These are phyloP conservation scores for Drosophila macrospina DNA, from an alignment of 2,888 invertebrate genomes.

Conservation along the genomic window DNA sequence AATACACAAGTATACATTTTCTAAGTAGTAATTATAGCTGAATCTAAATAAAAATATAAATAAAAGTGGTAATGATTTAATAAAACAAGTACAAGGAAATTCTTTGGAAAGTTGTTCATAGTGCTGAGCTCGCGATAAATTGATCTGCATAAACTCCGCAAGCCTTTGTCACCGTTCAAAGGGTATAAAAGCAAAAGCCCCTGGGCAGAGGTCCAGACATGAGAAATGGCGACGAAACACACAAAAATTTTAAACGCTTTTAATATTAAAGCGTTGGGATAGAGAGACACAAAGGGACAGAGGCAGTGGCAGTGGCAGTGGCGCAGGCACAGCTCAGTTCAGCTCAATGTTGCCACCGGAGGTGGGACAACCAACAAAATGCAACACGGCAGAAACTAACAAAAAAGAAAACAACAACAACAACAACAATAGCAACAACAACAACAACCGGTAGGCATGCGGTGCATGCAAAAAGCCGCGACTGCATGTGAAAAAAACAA, in stretches of 20 bases:
- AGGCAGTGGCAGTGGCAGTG: slow-evolving; percentile 3
- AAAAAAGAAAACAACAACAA: slow-evolving; percentile 32
- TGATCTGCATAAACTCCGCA: not conserved
- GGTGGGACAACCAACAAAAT: slow-evolving; percentile 54
- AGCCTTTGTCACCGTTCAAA: not conserved
- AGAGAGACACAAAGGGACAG: slow-evolving; percentile 40
- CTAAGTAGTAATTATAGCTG: no score
- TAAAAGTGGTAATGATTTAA: no score
- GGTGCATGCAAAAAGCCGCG: slow-evolving; percentile 56
- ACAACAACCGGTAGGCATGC: slow-evolving; percentile 50
- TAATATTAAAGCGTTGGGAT: slow-evolving; percentile 75
- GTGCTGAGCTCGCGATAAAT: not conserved
- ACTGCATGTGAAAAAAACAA: slow-evolving; percentile 54
- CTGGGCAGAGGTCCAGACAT: slow-evolving; percentile 33
- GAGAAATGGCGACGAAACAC: slow-evolving; percentile 68
- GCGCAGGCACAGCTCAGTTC: not conserved
- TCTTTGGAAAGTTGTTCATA: no score
- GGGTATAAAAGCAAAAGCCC: slow-evolving; percentile 41
- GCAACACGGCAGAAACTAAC: slow-evolving; percentile 62
- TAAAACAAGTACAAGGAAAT: no score
- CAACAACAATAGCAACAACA: slow-evolving; percentile 26
- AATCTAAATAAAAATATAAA: no score
- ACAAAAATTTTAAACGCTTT: slow-evolving; percentile 73
- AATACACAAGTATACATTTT: no score
- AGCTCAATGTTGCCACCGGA: slow-evolving; percentile 19